Base-by-base conservation (phyloP, 2,888 invertebrate species). In the Cataglyphis cursor region DNA sequence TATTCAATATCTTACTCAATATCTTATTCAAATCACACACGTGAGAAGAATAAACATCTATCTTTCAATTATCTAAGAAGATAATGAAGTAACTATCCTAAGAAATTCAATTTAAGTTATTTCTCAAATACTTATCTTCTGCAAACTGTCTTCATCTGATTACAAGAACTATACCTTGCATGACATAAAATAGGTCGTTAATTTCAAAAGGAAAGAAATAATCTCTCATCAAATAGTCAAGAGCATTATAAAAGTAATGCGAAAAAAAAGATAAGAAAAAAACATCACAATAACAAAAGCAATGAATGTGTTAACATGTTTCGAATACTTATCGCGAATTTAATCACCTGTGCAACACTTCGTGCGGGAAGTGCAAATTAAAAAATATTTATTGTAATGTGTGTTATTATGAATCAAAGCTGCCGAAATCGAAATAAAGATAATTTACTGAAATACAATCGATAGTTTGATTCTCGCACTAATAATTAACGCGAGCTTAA, bases 51-150 rank as follows among this genome's bases (percentile, higher is more conserved):
- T 48, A 48, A 64, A 72, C 54, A 72, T 74, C n/a, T n/a, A 35
- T 57, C 41, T 73, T 78, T 73, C 57, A 57, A 78, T 80, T 66
- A 66, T 31, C 8, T n/a, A 51, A 24, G 66, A 75, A 44, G 10
- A 35, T 75, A 68, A 68, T 38, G 51, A 75, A 24, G 24, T 68
- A 68, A 66, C 38, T 66, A 51, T 35, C 35, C 18, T 35, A 15
- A 66, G 66, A 48, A 51, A 75, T 75, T 38, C 35, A 75, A 75
- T 75, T 75, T 75, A 65, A 75, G 35, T 75, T 75, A 75, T 75
- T 75, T 75, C 75, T 75, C 74, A 75, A 75, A 31, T 65, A 66
- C 10, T 31, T 8, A n/a, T 66, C 48, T 12, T 66, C 70, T 66
- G 51, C 68, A 75, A 51, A 35, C 38, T 75, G 68, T 66, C 75